These are phyloP conservation scores for Teleogryllus oceanicus DNA, from an alignment of 2,888 invertebrate genomes.

Conservation along the genomic window DNA sequence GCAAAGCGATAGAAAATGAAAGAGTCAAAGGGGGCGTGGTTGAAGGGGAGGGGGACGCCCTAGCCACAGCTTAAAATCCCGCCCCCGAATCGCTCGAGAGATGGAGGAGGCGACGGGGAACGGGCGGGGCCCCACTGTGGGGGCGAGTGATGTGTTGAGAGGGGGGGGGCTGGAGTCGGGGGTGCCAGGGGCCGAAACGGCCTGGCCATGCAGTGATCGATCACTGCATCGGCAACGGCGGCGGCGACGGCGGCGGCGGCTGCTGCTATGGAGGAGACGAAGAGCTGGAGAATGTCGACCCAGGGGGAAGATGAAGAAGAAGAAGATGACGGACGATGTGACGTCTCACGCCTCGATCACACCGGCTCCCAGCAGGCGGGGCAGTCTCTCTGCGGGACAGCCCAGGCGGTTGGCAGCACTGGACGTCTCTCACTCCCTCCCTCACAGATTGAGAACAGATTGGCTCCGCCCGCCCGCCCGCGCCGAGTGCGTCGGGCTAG, in stretches of 20 bases:
- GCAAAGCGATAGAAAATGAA: not conserved
- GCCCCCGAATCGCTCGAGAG: not conserved
- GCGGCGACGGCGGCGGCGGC: no score
- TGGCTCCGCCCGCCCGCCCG: no score
- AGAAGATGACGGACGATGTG: not conserved
- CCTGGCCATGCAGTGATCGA: no score
- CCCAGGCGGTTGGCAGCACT: no score
- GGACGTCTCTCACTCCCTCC: no score
- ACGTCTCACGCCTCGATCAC: not conserved
- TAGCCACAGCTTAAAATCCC: not conserved
- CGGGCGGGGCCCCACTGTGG: not conserved
- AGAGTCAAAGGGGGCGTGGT: not conserved
- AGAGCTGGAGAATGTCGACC: no score
- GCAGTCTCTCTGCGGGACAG: constrained; percentile 11
- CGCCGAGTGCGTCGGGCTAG: no score
- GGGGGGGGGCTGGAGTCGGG: no score
- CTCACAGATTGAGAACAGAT: no score
- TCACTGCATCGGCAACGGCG: no score
- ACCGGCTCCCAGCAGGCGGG: not conserved
- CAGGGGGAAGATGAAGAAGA: not conserved
- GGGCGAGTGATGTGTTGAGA: not conserved
- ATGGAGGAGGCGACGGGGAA: not conserved
- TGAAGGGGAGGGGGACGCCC: not conserved
- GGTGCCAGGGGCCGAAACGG: no score
- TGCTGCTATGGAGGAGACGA: no score